Evolutionary conservation across 2,113 vertebrate genomes (phyloP).

Genomic region (Argyrosomus japonicus): DNA sequence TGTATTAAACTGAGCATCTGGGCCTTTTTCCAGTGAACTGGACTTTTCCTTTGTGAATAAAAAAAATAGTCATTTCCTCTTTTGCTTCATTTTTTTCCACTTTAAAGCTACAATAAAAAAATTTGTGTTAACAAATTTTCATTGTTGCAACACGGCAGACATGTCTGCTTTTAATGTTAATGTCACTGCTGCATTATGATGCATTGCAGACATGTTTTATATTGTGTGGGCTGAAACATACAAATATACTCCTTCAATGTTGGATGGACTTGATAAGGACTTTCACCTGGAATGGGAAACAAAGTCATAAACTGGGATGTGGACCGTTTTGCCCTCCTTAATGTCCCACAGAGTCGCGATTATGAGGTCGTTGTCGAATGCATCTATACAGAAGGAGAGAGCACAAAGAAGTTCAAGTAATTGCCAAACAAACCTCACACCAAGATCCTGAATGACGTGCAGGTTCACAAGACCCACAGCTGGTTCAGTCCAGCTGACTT

Average conservation of each 20-base stretch:
- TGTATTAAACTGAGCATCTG: too few species aligned
- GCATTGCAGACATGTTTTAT: neutral
- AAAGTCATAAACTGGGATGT: slow-evolving; percentile 96
- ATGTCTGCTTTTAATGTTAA: neutral
- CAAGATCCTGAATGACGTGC: neutral
- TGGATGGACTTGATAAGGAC: neutral
- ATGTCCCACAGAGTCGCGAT: slow-evolving; percentile 91
- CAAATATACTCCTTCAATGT: neutral
- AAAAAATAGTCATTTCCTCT: neutral
- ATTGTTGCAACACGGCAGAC: neutral
- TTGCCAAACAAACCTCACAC: neutral
- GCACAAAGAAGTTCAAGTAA: neutral
- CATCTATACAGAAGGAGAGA: slow-evolving; percentile 83
- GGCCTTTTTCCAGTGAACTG: too few species aligned
- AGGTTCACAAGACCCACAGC: neutral
- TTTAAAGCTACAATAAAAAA: neutral
- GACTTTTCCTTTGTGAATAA: neutral
- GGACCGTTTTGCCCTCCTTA: slow-evolving; percentile 91
- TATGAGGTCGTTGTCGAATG: slow-evolving; percentile 95
- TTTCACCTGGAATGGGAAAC: slow-evolving; percentile 93
- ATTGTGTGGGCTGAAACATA: neutral
- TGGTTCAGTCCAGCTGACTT: neutral
- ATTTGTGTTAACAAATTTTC: neutral
- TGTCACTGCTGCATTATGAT: neutral
- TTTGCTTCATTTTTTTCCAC: too few species aligned